Base-by-base conservation (phyloP, 2,797 vertebrate genomes). In the Erpetoichthys calabaricus region DNA sequence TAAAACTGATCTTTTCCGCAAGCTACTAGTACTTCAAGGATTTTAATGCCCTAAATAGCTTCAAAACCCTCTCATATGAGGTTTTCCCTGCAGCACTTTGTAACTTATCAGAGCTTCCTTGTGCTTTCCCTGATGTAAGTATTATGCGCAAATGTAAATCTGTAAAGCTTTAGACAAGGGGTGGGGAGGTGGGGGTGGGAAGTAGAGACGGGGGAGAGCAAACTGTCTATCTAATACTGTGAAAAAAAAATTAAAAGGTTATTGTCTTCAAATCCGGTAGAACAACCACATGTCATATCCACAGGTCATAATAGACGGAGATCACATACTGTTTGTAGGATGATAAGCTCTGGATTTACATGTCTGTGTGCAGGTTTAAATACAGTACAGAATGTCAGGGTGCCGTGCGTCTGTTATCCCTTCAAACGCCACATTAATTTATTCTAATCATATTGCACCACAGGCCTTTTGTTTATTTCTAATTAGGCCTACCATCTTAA, bases 61-160 rank as follows among this genome's bases (percentile, higher is more conserved):
- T 76, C 82, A 82, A 85, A 85, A 76, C 80, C 25, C 82, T 81
- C 81, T 86, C 81, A 83, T 82, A 85, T 78, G 76, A 80, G 80
- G 77, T 85, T 85, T 84, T 80, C 81, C 85, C 84, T 62, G 72
- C 68, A 83, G 84, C 82, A 82, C 83, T 86, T 83, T 86, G 84
- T 86, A 85, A 86, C 79, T 86, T 85, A 87, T 87, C 84, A 83
- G 79, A 81, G 72, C 79, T 75, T 80, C 82, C 85, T 86, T 82
- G 81, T 82, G 80, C 82, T 75, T 83, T 75, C 75, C 80, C 81
- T 83, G 80, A 79, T 82, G 81, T 80, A 69, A 75, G 82, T 82
- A 82, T 88, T 86, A 86, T 86, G 84, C 80, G 84, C 73, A 79
- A 83, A 85, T 85, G 79, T 84, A 86, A 86, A 86, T 85, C 78